Evolutionary conservation across 2,113 vertebrate species (phyloP).

Genomic region (Plecturocebus donacophilus): DNA sequence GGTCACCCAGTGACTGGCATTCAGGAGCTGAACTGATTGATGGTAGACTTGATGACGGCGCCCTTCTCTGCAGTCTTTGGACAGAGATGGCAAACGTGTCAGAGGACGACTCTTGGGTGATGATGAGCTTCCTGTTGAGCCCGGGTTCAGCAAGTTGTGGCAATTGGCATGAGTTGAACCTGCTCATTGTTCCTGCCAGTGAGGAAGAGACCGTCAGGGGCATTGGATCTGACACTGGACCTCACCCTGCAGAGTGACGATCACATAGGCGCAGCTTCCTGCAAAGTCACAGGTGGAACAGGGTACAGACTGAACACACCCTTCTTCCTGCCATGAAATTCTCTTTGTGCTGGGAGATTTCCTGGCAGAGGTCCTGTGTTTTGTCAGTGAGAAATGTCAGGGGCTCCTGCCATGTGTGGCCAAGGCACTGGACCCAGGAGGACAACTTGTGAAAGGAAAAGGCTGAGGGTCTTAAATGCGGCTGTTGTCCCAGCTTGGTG

Average conservation of each 20-base stretch:
- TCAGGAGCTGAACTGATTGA: background rate
- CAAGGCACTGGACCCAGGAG: background rate
- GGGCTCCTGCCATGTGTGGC: rapidly evolving
- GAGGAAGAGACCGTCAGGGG: background rate
- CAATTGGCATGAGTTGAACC: background rate
- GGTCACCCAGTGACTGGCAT: background rate
- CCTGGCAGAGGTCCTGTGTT: background rate
- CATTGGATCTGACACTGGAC: background rate
- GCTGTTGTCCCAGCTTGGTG: too few species aligned
- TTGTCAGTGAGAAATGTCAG: background rate
- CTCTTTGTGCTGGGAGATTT: background rate
- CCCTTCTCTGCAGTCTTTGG: background rate
- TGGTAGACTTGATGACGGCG: background rate
- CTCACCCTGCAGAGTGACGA: rapidly evolving
- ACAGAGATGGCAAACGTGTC: background rate
- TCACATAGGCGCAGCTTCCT: background rate
- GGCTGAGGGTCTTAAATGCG: background rate
- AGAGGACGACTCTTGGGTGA: background rate
- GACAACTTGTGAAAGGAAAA: background rate
- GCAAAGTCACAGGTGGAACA: background rate
- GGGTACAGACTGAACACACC: rapidly evolving
- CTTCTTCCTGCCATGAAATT: background rate
- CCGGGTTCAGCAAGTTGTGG: background rate
- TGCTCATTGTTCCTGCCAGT: background rate
- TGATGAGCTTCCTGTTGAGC: rapidly evolving